Evolutionary conservation across 2,113 vertebrate genomes (phyloP).

Genomic region (Tragelaphus strepsiceros): DNA sequence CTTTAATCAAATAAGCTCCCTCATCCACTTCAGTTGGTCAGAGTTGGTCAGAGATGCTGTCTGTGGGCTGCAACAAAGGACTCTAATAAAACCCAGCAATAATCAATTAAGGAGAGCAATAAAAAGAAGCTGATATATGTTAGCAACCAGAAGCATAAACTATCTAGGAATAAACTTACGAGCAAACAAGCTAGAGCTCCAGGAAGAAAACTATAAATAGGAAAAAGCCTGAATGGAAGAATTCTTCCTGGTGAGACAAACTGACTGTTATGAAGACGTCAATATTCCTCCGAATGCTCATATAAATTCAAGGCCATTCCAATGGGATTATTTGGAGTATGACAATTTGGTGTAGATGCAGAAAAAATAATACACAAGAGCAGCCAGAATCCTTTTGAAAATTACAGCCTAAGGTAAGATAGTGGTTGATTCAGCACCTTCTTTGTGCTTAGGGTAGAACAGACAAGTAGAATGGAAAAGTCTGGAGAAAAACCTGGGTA

Average conservation of each 20-base stretch:
- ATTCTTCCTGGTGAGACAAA: neutral
- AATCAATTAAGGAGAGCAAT: conserved; percentile 41
- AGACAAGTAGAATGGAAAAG: neutral
- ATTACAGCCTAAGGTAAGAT: neutral
- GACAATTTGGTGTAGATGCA: neutral
- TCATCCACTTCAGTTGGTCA: neutral
- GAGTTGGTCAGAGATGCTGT: neutral
- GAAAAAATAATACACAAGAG: neutral
- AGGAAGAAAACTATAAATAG: conserved; percentile 32
- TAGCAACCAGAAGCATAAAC: conserved; percentile 44
- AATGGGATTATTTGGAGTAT: neutral
- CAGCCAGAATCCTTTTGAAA: neutral
- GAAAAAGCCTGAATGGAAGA: neutral
- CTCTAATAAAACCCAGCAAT: conserved; percentile 28
- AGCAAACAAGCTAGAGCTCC: neutral
- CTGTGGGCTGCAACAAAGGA: conserved; percentile 6
- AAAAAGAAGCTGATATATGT: conserved; percentile 20
- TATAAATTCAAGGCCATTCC: neutral
- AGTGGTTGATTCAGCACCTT: neutral
- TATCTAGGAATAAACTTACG: conserved; percentile 16
- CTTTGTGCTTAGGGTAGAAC: neutral
- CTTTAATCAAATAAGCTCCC: neutral
- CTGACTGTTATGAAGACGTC: neutral
- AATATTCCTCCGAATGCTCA: neutral
- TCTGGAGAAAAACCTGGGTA: neutral